These are phyloP conservation scores for Chionis minor DNA, from an alignment of 2,113 vertebrate genomes.

Conservation along the genomic window DNA sequence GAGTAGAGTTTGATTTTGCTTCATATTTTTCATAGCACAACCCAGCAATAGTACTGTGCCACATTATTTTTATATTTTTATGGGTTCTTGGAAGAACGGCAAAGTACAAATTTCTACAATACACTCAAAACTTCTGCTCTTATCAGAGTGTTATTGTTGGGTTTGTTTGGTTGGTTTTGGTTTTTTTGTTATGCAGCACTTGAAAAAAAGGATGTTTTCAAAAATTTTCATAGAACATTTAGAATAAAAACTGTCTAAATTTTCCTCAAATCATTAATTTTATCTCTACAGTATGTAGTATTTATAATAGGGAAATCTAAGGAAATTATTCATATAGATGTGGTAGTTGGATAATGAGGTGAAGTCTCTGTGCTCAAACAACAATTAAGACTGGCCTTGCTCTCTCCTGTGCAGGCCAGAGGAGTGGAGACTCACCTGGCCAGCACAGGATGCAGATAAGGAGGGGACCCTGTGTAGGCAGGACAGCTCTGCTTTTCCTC, in stretches of 20 bases:
- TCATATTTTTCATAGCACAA: neutral
- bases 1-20: neutral
- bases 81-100: neutral
- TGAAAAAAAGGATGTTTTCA: neutral
- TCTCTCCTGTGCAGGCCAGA: no score
- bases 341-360: no score
- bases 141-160: neutral
- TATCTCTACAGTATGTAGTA: neutral
- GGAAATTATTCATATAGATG: neutral
- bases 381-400: no score
- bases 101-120: neutral
- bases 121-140: neutral
- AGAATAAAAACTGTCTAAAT: neutral
- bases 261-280: neutral
- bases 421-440: no score
- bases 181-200: no score
- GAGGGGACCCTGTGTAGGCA: no score
- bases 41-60: neutral
- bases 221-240: neutral
- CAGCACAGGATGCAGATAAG: no score
- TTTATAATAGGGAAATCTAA: neutral
- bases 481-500: no score
- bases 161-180: no score
- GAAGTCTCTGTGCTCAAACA: no score
- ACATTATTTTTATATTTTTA: neutral